Conservation (phyloP, 2,888 invertebrate genomes). For the Cenopis cana region DNA sequence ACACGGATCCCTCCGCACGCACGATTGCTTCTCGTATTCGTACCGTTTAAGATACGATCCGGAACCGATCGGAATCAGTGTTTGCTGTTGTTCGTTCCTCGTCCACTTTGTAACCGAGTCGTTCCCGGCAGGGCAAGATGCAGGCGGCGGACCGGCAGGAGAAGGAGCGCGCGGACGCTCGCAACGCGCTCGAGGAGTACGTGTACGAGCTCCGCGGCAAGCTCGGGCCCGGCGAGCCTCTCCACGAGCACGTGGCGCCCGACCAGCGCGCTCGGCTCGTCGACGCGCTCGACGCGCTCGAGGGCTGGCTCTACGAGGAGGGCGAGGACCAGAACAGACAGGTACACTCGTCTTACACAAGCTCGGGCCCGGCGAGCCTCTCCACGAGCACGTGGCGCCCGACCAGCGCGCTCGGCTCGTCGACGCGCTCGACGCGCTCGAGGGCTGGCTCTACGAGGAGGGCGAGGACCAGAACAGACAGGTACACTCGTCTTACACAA, state of each 20-base stretch:
- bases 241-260: slow-evolving; percentile 91
- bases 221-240: slow-evolving; percentile 90
- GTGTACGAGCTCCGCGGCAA: slow-evolving; percentile 98
- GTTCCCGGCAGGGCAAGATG: slow-evolving; percentile 92
- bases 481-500: not conserved
- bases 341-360: slow-evolving; percentile 59
- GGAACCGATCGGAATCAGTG: too few species aligned
- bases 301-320: slow-evolving; percentile 98
- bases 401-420: too few species aligned
- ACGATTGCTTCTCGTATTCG: too few species aligned
- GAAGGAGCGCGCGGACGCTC: slow-evolving; percentile 97
- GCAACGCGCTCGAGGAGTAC: slow-evolving; percentile 99
- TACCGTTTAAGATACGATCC: too few species aligned
- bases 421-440: not conserved
- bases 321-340: slow-evolving; percentile 96
- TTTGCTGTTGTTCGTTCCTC: too few species aligned
- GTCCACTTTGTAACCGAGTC: too few species aligned
- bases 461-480: slow-evolving; percentile 8
- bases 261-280: slow-evolving; percentile 87
- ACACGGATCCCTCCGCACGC: too few species aligned
- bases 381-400: too few species aligned
- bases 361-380: not conserved
- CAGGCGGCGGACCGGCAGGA: slow-evolving; percentile 95
- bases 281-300: slow-evolving; percentile 91
- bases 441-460: slow-evolving; percentile 4